Evolutionary conservation across 2,888 invertebrate species (phyloP), one percentile per base, ranked within the genome.

Genomic region (Ceraclea dissimilis): DNA sequence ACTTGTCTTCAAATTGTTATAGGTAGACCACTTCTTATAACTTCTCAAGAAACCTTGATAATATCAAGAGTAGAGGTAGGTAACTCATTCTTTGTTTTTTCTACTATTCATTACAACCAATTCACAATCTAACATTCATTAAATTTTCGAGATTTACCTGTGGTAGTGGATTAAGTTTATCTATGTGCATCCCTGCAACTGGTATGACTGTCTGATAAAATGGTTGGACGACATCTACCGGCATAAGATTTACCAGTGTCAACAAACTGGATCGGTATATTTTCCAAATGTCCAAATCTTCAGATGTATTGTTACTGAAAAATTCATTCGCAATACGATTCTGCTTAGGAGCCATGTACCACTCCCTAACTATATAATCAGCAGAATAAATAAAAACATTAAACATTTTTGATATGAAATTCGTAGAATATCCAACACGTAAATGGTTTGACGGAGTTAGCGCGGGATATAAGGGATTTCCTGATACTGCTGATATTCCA

Each of bases 131-230:
- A n/a, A n/a, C n/a, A n/a, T n/a, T n/a, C n/a, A n/a, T n/a, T n/a
- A n/a, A n/a, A n/a, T n/a, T 43, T 43, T 16, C 5, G 4, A 16
- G 5, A 43, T 59, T 58, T 48, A 61, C 61, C 13, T 49, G 26
- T 26, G 59, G 53, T 16, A 61, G 43, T 19, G 55, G 53, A 44
- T 56, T 56, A 17, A 57, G 57, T n/a, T 56, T 21, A 49, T 51
- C 48, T 16, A 61, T 61, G 11, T 61, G 61, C 51, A 61, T 21
- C 8, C 61, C 61, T 1, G 59, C 61, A 18, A 61, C 55, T 31
- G 61, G 59, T n/a, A 61, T 54, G 13, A 61, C 54, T 22, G 55
- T 61, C 21, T 61, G 61, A 39, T 56, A 61, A 18, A 61, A 57
- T 20, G 61, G 61, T 17, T 59, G 58, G 56, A 59, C 56, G 26